Conservation (phyloP, 2,797 vertebrate genomes). For the Takifugu rubripes region DNA sequence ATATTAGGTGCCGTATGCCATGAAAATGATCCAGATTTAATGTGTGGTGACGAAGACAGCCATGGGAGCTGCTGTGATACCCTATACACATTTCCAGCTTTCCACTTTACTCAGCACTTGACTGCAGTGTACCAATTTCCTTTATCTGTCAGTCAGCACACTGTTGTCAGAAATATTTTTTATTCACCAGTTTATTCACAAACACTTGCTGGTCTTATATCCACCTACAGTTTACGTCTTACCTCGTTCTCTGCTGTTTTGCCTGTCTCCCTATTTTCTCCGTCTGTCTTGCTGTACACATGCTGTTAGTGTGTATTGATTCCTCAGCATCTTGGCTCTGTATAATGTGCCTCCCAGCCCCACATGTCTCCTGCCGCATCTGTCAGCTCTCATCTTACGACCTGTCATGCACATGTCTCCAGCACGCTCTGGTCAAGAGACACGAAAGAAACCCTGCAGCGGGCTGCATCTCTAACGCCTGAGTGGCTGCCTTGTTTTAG, state of each 20-base stretch:
- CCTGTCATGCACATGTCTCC: conserved; percentile 28
- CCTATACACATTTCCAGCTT: conserved; percentile 9
- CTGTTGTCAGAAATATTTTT: conserved; percentile 21
- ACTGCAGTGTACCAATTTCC: conserved; percentile 24
- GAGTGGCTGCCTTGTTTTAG: background rate
- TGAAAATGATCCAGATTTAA: conserved; percentile 6
- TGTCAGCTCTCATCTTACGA: conserved; percentile 51
- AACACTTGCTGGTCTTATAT: background rate
- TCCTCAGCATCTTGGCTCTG: conserved; percentile 15
- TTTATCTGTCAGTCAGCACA: conserved; percentile 29
- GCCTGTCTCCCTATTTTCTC: background rate
- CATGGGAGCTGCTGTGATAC: conserved; percentile 16
- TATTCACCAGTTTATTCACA: conserved; percentile 14
- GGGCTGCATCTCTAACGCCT: conserved; percentile 3
- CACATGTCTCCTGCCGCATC: conserved; percentile 38
- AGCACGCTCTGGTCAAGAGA: conserved; percentile 33
- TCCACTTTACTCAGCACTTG: conserved; percentile 28
- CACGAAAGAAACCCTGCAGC: conserved; percentile 18
- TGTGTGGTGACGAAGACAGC: conserved; percentile 12
- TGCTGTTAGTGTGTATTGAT: conserved; percentile 39
- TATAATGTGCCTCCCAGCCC: conserved; percentile 35
- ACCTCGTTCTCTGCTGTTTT: conserved; percentile 6
- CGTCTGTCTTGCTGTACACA: background rate
- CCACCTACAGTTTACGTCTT: conserved; percentile 8
- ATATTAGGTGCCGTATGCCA: conserved; percentile 7